These are phyloP conservation scores for Lochmaea capreae DNA, from an alignment of 2,888 invertebrate genomes.

Conservation along the genomic window DNA sequence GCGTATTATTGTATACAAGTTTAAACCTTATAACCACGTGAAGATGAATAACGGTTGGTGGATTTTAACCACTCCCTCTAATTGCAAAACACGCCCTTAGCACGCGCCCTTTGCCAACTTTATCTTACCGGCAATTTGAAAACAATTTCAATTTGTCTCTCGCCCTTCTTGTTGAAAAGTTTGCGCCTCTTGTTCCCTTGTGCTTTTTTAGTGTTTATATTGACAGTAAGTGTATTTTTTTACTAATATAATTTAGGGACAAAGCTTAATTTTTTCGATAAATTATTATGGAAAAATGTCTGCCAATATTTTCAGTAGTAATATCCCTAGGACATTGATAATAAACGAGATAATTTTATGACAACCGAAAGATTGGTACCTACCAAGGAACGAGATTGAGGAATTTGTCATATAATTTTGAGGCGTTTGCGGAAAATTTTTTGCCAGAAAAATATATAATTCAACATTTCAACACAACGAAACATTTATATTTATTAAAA, in stretches of 20 bases:
- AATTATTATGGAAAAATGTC: no score
- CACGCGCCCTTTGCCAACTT: slow-evolving; percentile 43
- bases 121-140: slow-evolving; percentile 32
- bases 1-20: neutral
- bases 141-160: slow-evolving; percentile 24
- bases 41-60: slow-evolving; percentile 33
- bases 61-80: slow-evolving; percentile 35
- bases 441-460: no score
- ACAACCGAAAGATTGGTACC: no score
- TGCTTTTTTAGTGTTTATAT: neutral
- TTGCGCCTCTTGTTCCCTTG: neutral
- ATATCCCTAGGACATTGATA: no score
- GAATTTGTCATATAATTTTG: no score
- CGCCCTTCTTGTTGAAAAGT: slow-evolving; percentile 3
- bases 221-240: neutral
- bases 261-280: neutral
- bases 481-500: no score
- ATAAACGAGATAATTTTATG: no score
- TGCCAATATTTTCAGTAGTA: no score
- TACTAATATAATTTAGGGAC: no score
- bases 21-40: slow-evolving; percentile 1
- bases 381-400: no score
- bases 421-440: no score
- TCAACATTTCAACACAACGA: no score
- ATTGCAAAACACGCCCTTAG: slow-evolving; percentile 41